phyloP scores from a whole-genome alignment of 2,113 vertebrate species.

The Nothoprocta perdicaria region DNA sequence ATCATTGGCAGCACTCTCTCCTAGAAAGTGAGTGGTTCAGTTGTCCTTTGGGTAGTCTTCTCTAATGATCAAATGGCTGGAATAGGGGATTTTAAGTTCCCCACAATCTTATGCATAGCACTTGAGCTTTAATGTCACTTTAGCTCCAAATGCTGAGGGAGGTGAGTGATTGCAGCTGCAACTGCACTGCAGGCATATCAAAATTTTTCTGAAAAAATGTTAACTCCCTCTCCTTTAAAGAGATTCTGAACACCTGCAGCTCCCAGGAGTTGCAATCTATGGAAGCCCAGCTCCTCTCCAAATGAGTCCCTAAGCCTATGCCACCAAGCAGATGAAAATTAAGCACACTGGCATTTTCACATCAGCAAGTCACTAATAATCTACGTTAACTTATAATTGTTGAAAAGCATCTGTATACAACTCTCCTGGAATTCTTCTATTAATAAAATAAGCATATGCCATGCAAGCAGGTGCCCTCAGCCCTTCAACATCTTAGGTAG shows the following conservation, averaged over 20 bases:
- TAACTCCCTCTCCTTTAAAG: constrained; percentile 11
- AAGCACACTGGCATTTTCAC: background rate
- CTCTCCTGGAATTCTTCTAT: background rate
- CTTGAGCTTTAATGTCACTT: constrained; percentile 10
- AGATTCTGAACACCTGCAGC: constrained; percentile 50
- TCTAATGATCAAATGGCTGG: background rate
- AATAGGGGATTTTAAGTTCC: background rate
- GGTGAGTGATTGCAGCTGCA: background rate
- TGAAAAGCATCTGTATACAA: constrained; percentile 11
- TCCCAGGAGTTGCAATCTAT: constrained; percentile 5
- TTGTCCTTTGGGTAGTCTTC: background rate
- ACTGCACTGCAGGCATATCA: background rate
- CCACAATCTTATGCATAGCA: background rate
- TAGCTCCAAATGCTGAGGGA: background rate
- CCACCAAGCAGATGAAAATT: background rate
- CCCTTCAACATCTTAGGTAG: constrained; percentile 26
- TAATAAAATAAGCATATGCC: background rate
- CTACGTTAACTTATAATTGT: constrained; percentile 38
- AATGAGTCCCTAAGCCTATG: background rate
- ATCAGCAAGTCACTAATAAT: constrained; percentile 27
- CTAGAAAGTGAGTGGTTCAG: background rate
- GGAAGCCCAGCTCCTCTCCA: background rate
- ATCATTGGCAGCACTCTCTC: background rate
- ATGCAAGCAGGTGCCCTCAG: background rate
- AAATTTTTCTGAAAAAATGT: background rate